Percentiles rank a stretch among this genome's conserved stretches.
Conservation (phyloP, 2,888 invertebrate species). For the Oscheius sp. region DNA sequence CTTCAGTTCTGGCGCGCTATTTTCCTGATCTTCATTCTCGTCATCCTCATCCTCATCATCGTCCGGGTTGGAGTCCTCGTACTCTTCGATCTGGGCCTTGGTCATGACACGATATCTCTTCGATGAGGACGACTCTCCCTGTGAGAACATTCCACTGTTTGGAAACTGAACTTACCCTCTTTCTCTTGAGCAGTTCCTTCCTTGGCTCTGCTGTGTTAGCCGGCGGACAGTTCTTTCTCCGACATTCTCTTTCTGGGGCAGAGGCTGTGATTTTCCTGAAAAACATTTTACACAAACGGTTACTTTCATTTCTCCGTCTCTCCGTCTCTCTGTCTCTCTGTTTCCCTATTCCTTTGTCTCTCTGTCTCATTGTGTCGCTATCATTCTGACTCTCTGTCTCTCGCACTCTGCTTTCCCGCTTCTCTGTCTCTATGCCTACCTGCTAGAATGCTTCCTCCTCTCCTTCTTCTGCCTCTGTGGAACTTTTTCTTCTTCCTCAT, state of each 20-base stretch:
- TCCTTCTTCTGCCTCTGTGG: constrained; percentile 18
- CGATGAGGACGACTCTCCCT: constrained; percentile 14
- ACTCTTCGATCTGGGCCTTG: constrained; percentile 41
- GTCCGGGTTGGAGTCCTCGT: constrained; percentile 40
- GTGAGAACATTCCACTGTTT: background rate
- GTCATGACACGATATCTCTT: constrained; percentile 20
- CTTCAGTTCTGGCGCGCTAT: constrained; percentile 36
- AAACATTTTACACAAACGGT: background rate
- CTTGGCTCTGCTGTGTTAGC: constrained; percentile 35
- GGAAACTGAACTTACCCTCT: constrained; percentile 19
- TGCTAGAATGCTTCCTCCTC: constrained; percentile 22
- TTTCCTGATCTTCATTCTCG: constrained; percentile 22
- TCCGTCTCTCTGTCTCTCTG: too few relatives aligned
- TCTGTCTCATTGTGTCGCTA: too few relatives aligned
- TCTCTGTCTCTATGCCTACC: background rate
- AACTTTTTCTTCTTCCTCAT: constrained; percentile 23
- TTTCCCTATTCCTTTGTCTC: too few relatives aligned
- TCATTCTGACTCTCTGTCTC: too few relatives aligned
- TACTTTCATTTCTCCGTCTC: too few relatives aligned
- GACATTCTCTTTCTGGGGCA: constrained; percentile 36
- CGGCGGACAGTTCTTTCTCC: constrained; percentile 39
- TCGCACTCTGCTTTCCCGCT: too few relatives aligned
- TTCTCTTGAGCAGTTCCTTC: constrained; percentile 39
- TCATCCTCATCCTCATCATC: constrained; percentile 38
- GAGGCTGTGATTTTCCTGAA: constrained; percentile 21